Evolutionary conservation across 1,140 invertebrate genomes (phyloP), one percentile per base, ranked within the genome.

Genomic region (Euschistus heros): DNA sequence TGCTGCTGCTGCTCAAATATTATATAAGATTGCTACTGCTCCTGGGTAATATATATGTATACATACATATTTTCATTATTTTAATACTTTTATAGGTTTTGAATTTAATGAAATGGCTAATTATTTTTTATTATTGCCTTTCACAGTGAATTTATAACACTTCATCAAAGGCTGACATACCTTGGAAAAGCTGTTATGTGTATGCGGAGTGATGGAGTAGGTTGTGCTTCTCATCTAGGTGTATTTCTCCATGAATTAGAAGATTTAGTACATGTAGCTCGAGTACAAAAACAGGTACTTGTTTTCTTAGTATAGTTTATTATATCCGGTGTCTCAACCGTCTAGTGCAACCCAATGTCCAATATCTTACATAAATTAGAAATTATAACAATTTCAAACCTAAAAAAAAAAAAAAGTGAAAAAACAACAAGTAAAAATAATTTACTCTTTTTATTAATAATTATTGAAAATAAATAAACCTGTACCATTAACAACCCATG

Each of bases 171-270:
- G 59, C 83, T 97, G 33, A 87, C 91, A 72, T 97, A 97, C 78
- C 76, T 98, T 71, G 91, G 92, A 1, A 82, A 93, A 70, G 94
- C 94, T n/a, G 88, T 97, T 50, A 89, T 97, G 78, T 97, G 93
- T 75, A 88, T 94, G 81, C 85, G 93, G 72, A 92, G 91, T 71
- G 88, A 91, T 66, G 86, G 88, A 71, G 82, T 85, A 47, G 87
- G 86, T 15, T 84, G 84, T 50, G 88, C 86, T 20, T 84, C 84
- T 6, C 82, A 86, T 68, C 81, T 88, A 70, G 90, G 92, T 3
- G 86, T 96, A 70, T 88, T 96, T 69, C 77, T 96, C 50, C 86
- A 93, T 67, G 91, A 96, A 73, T 78, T 98, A 37, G 93, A 97
- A 76, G 96, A 98, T 75, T 92, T 94, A 76, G 86, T 92, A 70